Percentiles rank a stretch among this genome's conserved stretches.
Conservation (phyloP, 1,140 invertebrate species). For the Drosophila auraria region DNA sequence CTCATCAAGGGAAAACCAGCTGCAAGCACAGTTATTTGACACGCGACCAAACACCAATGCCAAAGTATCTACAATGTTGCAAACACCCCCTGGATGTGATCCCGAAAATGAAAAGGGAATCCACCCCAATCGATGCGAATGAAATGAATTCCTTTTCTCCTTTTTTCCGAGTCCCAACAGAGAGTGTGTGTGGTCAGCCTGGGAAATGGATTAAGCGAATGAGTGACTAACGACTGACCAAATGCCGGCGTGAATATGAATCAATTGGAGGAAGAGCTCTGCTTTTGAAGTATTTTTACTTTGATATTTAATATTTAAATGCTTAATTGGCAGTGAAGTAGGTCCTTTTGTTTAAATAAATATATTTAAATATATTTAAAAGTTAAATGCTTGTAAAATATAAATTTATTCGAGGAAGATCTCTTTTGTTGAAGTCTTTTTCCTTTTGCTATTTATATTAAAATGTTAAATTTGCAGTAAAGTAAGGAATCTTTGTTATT, state of each 20-base stretch:
- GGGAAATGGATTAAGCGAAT: constrained; percentile 36
- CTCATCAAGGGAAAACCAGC: constrained; percentile 26
- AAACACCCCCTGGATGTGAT: constrained; percentile 26
- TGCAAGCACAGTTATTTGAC: constrained; percentile 74
- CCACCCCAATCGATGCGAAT: constrained; percentile 44
- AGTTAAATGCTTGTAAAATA: not conserved
- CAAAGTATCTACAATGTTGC: constrained; percentile 45
- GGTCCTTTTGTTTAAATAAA: no score
- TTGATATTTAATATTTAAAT: not conserved
- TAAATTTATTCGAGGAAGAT: no score
- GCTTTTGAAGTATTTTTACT: not conserved
- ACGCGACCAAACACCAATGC: constrained; percentile 58
- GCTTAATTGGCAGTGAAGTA: no score
- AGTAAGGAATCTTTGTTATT: no score
- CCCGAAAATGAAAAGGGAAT: constrained; percentile 10
- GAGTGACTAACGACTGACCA: constrained; percentile 19
- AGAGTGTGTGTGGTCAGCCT: constrained; percentile 24
- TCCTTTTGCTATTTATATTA: no score
- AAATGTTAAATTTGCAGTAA: no score
- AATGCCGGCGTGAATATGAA: constrained; percentile 1
- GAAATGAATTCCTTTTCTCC: constrained; percentile 25
- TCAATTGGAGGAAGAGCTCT: not conserved
- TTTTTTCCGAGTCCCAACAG: not conserved
- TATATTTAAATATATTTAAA: no score
- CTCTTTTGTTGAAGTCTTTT: no score